Base-by-base conservation (phyloP, 2,888 invertebrate genomes). In the Deilephila elpenor region DNA sequence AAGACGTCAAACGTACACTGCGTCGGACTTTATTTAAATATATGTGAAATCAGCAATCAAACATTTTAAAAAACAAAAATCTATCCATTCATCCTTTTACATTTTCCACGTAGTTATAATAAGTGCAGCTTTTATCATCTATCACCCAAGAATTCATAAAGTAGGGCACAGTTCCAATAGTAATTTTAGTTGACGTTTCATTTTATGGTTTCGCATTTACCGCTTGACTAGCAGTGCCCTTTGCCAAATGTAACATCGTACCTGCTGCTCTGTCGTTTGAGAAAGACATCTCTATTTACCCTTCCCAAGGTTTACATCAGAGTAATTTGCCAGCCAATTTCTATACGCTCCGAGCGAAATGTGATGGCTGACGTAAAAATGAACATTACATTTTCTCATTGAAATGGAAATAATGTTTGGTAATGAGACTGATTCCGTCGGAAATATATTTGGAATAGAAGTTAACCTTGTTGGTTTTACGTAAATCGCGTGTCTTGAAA, bases 261-360 rank as follows among this genome's bases (percentile, higher is more conserved):
- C 67, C 51, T 51, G 25, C 64, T 56, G n/a, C 56, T 56, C 34
- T 17, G 29, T 20, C 44, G 64, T 20, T 14, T 0, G 20, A 51
- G 51, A 51, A 25, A 67, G 67, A 64, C 64, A 64, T 37, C 37
- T 64, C 64, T 37, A 44, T 64, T 64, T 64, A 64, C 37, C 20
- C 20, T 64, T 19, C 56, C 5, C 20, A 3, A n/a, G 20, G 37
- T 64, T 37, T 44, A 8, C 44, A 14, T 44, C 5, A 1, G 5
- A 5, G 64, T 11, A 44, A 64, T 44, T 64, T n/a, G 7, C 19
- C 37, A 64, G 20, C 20, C 20, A 44, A 20, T 64, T 64, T 64
- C 44, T 8, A 64, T 20, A 64, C 37, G 37, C n/a, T 20, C 34
- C 19, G 8, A 11, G 17, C 60, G 60, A 56, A 56, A 56, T 29